Conservation (phyloP, 2,888 invertebrate species). For the Lacanobia oleracea region DNA sequence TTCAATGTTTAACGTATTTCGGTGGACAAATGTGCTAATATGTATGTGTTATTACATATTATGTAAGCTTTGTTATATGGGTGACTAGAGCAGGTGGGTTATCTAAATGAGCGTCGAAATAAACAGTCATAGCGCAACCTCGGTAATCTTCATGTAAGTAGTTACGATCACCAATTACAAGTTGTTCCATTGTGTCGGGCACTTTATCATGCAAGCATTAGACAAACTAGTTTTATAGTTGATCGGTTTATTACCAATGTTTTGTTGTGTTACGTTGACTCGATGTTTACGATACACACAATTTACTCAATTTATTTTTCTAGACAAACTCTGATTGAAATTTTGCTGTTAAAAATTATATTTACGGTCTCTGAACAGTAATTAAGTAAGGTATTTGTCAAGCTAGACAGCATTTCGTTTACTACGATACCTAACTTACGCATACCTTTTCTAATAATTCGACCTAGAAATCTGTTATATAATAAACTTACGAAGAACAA, state of each 20-base stretch:
- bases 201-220: slow-evolving; percentile 57
- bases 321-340: not conserved
- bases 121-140: slow-evolving; percentile 60
- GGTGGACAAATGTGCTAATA: slow-evolving; percentile 38
- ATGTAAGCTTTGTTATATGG: slow-evolving; percentile 55
- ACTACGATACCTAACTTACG: slow-evolving; percentile 1
- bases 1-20: slow-evolving; percentile 52
- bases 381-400: slow-evolving; percentile 2
- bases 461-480: slow-evolving; percentile 80
- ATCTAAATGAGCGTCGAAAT: slow-evolving; percentile 65
- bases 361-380: slow-evolving; percentile 3
- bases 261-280: slow-evolving; percentile 48
- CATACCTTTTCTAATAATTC: slow-evolving; percentile 49
- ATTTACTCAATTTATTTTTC: not conserved
- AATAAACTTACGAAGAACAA: slow-evolving; percentile 75
- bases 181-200: slow-evolving; percentile 45
- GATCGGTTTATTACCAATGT: slow-evolving; percentile 30
- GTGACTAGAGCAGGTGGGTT: slow-evolving; percentile 56
- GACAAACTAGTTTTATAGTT: slow-evolving; percentile 49
- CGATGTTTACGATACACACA: slow-evolving; percentile 36
- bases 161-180: slow-evolving; percentile 64
- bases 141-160: slow-evolving; percentile 51
- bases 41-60: slow-evolving; percentile 32
- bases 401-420: slow-evolving; percentile 5
- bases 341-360: not conserved